phyloP scores from a whole-genome alignment of 2,113 vertebrate species.

The Xyrauchen texanus region DNA sequence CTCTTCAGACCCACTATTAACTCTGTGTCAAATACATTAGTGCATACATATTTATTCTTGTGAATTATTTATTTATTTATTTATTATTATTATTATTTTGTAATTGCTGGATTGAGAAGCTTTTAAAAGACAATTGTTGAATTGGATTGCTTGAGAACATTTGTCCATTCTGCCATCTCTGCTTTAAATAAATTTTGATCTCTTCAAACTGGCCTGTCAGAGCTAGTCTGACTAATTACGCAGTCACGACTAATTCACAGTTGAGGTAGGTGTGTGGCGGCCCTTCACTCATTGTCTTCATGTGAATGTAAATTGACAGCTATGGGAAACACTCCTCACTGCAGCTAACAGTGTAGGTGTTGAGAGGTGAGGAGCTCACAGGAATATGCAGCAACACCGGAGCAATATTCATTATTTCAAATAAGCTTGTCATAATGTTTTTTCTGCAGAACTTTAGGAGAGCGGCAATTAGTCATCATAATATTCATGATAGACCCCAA shows the following conservation, averaged over 20 bases:
- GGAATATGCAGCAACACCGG: no score
- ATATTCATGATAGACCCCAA: no score
- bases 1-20: background rate
- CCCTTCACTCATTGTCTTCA: constrained; percentile 22
- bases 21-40: constrained; percentile 8
- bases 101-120: constrained; percentile 23
- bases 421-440: no score
- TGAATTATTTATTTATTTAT: background rate
- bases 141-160: background rate
- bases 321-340: constrained; percentile 1
- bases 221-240: constrained; percentile 37
- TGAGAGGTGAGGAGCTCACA: no score
- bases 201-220: background rate
- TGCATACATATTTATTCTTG: constrained; percentile 26
- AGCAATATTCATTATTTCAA: no score
- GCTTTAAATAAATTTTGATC: background rate
- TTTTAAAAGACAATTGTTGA: constrained; percentile 16
- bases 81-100: background rate
- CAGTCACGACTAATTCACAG: constrained; percentile 33
- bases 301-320: constrained; percentile 27
- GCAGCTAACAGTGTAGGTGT: no score
- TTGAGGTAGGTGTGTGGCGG: constrained; percentile 3
- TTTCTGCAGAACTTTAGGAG: no score
- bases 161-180: background rate
- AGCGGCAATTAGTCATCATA: no score